These are phyloP conservation scores for Phylloscopus trochilus DNA, from an alignment of 2,113 vertebrate genomes.

Conservation along the genomic window DNA sequence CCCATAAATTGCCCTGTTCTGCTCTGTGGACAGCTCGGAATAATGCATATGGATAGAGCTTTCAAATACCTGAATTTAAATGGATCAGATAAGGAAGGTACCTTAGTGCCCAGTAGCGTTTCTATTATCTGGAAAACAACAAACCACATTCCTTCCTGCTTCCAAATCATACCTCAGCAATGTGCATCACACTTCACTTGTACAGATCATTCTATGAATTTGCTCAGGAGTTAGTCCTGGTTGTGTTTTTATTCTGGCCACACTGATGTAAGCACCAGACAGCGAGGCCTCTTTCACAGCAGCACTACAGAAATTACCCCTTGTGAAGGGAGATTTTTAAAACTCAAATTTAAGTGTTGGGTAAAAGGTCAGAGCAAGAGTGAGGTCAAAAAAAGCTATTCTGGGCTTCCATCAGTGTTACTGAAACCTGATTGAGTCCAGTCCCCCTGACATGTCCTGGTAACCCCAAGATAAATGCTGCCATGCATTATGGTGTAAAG, in stretches of 20 bases:
- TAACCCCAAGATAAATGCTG: slow-evolving; percentile 20
- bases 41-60: neutral
- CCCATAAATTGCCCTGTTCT: slow-evolving; percentile 30
- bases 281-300: neutral
- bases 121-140: slow-evolving; percentile 58
- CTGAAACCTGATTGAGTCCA: neutral
- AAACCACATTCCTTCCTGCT: slow-evolving; percentile 56
- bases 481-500: slow-evolving; percentile 61
- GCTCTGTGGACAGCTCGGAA: slow-evolving; percentile 33
- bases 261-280: slow-evolving; percentile 56
- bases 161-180: neutral
- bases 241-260: neutral
- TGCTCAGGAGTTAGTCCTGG: slow-evolving; percentile 9
- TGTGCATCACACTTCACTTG: neutral
- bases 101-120: slow-evolving; percentile 30
- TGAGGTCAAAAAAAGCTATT: neutral
- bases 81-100: slow-evolving; percentile 55
- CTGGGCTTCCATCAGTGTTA: slow-evolving; percentile 43
- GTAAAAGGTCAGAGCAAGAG: neutral
- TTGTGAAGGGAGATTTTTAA: neutral
- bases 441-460: slow-evolving; percentile 4
- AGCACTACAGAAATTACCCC: neutral
- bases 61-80: slow-evolving; percentile 54
- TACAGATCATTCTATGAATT: neutral
- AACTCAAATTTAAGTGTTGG: neutral